Evolutionary conservation across 2,797 vertebrate genomes (phyloP), one percentile per base, ranked within the genome.

Genomic region (Sylvilagus floridanus): DNA sequence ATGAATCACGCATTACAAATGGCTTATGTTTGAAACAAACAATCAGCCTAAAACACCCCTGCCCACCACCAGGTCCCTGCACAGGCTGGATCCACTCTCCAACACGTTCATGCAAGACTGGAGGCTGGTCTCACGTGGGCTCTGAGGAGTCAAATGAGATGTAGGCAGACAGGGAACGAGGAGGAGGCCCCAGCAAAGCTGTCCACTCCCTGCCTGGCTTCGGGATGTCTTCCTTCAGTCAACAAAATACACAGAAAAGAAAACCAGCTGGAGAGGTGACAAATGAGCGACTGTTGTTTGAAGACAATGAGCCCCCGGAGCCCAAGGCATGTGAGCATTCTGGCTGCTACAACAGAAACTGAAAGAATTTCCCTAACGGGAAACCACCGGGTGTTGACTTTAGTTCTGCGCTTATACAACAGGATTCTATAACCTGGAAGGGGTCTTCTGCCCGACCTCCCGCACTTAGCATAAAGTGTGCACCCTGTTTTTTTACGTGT

Each of bases 11-110:
- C 12, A 24, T 94, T 72, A 89, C 91, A 87, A 95, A 94, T 76
- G 66, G 72, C 73, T 95, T 79, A 63, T 14, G 60, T 76, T 91
- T 84, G 91, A 91, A 96, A 94, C 66, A 89, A 94, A 91, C 1
- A 37, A 96, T 92, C 42, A 6, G 4, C 72, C 84, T 73, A 68
- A 72, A 47, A 82, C 87, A 81, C 50, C 32, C 26, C 71, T 81
- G 26, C 86, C 88, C 66, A 21, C 54, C 30, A 62, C 78, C 30
- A 77, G 54, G 68, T 86, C 85, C 75, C 22, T 65, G 63, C 22
- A 96, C 71, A 90, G 21, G 26, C 26, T 4, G 11, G n/a, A 71
- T 50, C 50, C 57, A 24, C 17, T 72, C 37, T 54, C 35, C 52
- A 78, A 10, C 42, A 72, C 28, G 28, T 32, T 72, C 79, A 72